phyloP scores from a whole-genome alignment of 2,113 vertebrate species.

The Etheostoma spectabile region DNA sequence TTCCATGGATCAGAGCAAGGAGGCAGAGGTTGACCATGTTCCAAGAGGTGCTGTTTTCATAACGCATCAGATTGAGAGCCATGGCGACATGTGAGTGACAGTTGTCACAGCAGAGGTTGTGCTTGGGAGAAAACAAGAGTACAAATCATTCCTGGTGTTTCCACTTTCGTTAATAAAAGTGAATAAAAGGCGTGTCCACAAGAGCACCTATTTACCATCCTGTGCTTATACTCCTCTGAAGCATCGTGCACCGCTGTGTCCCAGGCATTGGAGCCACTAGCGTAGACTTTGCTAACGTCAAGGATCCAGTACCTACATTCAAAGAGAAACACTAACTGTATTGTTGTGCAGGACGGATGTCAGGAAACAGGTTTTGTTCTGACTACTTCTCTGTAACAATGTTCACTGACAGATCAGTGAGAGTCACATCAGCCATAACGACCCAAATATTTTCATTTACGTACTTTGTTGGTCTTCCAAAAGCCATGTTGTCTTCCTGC shows the following conservation, averaged over 20 bases:
- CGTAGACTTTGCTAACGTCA: constrained; percentile 90
- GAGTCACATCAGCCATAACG: neutral
- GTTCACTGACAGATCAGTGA: neutral
- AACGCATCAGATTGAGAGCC: constrained; percentile 97
- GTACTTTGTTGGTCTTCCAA: constrained; percentile 98
- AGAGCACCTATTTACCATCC: constrained; percentile 86
- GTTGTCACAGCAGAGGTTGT: constrained; percentile 99
- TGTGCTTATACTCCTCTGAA: constrained; percentile 97
- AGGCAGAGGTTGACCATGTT: constrained; percentile 98
- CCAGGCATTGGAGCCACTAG: constrained; percentile 89
- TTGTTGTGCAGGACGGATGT: neutral
- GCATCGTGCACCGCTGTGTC: constrained; percentile 94
- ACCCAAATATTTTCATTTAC: constrained; percentile 41
- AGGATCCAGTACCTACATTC: constrained; percentile 94
- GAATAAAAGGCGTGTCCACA: neutral
- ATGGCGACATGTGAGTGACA: constrained; percentile 98
- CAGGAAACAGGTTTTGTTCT: neutral
- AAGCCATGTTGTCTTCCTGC: constrained; percentile 99
- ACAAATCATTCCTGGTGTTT: neutral
- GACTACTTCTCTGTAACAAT: neutral
- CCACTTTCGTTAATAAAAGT: too few relatives aligned
- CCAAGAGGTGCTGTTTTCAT: constrained; percentile 95
- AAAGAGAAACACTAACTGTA: neutral
- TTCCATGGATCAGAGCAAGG: constrained; percentile 90
- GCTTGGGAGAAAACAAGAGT: constrained; percentile 78